Base-by-base conservation (phyloP, 2,797 vertebrate genomes). In the Trachurus trachurus region DNA sequence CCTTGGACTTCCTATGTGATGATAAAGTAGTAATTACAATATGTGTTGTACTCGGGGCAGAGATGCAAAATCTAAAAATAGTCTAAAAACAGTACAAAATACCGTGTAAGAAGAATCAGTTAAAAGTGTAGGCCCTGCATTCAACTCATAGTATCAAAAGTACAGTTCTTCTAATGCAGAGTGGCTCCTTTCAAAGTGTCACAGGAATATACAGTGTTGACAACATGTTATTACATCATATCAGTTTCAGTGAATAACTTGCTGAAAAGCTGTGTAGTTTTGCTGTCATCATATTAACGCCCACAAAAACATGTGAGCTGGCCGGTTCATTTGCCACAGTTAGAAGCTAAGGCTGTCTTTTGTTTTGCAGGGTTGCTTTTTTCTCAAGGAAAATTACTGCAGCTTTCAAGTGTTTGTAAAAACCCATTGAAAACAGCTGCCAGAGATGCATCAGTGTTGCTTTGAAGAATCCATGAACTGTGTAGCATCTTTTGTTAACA, bases 351-450 rank as follows among this genome's bases (percentile, higher is more conserved):
- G 26, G 54, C 53, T 47, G 57, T 54, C 57, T 76, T 57, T 75
- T 75, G 67, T 66, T 75, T 56, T 26, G 21, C 59, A 65, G 60
- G 26, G 57, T 57, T 59, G 63, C 58, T 31, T 78, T 63, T 44
- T 74, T 26, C 66, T 34, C 31, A 34, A 6, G 78, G 50, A 53
- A 83, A 78, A 19, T 63, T 59, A 34, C 62, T 56, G 65, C 39
- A 62, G 29, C 21, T 66, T 80, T 34, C 47, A 47, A 66, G 70
- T 70, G 76, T 84, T 73, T 60, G 60, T 71, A 62, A 57, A 81
- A 71, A 61, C 12, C 11, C 54, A 79, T 85, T 78, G 52, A 76
- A 87, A 82, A 75, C 82, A 85, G 71, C 80, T 81, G 77, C 40
- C 61, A 62, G 47, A 56, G 65, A 67, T 60, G 63, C 49, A 53